Base-by-base conservation (phyloP, 2,888 invertebrate genomes). In the Lamellibrachia satsuma region DNA sequence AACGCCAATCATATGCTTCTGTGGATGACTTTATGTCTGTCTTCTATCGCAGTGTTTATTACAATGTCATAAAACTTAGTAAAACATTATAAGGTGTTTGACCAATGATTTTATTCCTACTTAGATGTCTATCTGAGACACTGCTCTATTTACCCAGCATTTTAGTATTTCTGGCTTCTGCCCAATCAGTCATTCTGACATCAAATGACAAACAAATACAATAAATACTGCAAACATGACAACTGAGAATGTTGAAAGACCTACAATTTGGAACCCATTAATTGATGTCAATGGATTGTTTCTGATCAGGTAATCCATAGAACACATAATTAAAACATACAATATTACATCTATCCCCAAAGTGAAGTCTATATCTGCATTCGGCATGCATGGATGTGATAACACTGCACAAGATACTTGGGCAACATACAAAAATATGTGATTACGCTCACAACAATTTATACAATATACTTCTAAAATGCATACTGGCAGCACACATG, bases 391-490 rank as follows among this genome's bases (percentile, higher is more conserved):
- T 75, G 15, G 60, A 75, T 75, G 75, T n/a, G n/a, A 22, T 22
- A 75, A 75, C n/a, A 22, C 75, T 22, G 15, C 75, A 75, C 75
- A 75, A 75, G n/a, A 75, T n/a, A 75, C 75, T 75, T 15, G 75
- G 75, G 75, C 75, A 75, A 75, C 75, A 75, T 75, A 75, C 75
- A 75, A 75, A 75, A 75, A 75, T 75, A 75, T 75, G 75, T 75
- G 75, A 15, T 75, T 22, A 11, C 6, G 2, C 22, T 75, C 75
- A 75, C 22, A 75, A 75, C 75, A 75, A 75, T 75, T 22, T 75
- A 75, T 75, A 75, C 75, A 75, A 22, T 75, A 75, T 75, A 75
- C 75, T 75, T 75, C 75, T 75, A 75, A 75, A 75, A 75, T 75
- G 75, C 75, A 75, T 22, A 22, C 75, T 75, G 75, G 75, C 75